phyloP scores from a whole-genome alignment of 2,113 vertebrate species.

The Pelmatolapia mariae region DNA sequence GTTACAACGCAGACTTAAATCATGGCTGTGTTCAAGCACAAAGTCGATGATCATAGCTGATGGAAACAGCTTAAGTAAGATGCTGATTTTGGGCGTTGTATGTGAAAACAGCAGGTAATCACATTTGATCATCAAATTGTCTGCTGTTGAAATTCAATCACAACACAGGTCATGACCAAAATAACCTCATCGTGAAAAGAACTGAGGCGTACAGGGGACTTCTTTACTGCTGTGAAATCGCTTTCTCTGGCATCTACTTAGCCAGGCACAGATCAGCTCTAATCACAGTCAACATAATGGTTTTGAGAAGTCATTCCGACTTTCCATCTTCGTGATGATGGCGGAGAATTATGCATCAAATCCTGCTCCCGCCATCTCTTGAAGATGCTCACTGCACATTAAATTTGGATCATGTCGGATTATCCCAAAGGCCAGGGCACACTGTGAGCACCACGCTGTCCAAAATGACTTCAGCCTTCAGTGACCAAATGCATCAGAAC shows the following conservation, averaged over 20 bases:
- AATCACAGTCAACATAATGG: constrained; percentile 15
- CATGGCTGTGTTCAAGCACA: neutral
- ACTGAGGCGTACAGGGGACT: neutral
- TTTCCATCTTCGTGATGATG: neutral
- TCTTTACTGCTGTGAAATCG: neutral
- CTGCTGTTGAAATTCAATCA: neutral
- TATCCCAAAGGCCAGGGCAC: constrained; percentile 5
- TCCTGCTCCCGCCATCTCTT: neutral
- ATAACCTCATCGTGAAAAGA: neutral
- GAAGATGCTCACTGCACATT: neutral
- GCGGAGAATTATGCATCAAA: constrained; percentile 6
- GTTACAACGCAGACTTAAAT: neutral
- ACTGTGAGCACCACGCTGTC: neutral
- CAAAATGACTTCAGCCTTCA: neutral
- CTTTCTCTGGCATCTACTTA: neutral
- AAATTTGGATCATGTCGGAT: constrained; percentile 30
- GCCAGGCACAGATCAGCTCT: constrained; percentile 22
- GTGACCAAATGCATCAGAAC: neutral
- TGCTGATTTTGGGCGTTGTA: neutral
- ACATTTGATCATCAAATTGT: neutral
- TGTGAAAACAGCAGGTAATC: neutral
- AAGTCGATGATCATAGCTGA: neutral
- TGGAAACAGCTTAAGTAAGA: neutral
- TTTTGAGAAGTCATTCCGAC: neutral
- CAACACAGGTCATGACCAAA: neutral